Base-by-base conservation (phyloP, 2,888 invertebrate genomes). In the Cryptocephalus primarius region DNA sequence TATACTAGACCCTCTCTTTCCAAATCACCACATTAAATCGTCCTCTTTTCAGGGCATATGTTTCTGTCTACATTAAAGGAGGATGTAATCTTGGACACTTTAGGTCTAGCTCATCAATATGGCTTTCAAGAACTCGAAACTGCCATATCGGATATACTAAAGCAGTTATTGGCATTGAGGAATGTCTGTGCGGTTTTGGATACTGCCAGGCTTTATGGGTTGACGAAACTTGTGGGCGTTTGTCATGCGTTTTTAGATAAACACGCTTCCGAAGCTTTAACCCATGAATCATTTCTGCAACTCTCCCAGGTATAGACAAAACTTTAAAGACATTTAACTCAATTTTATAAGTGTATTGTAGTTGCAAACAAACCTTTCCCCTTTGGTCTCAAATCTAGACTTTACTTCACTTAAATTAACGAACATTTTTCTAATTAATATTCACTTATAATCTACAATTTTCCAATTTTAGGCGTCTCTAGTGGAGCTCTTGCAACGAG, bases 181-280 rank as follows among this genome's bases (percentile, higher is more conserved):
- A 99, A 96, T 71, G 91, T 95, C 0, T 96, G 95, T 70, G 79
- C 88, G n/a, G 89, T 99, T 57, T 83, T 93, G 57, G 95, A 96
- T 66, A 88, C 93, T 1, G 93, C 96, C 10, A 80, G 86, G 70
- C 67, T 84, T 33, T 84, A 83, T 54, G 81, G 82, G 14, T 68
- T 84, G 52, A 76, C 79, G 22, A 78, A 78, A 9, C 64, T 84
- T 43, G 79, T 79, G 59, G 76, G 83, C 66, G 89, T 90, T 47
- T 96, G 96, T 68, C 84, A 88, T 61, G 82, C 83, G 57, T 97
- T 86, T 69, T 83, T 95, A 71, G 97, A 99, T 69, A 80, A 81
- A 54, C 85, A 95, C 70, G 95, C 97, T 0, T 70, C 75, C 0
- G 88, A 90, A 44, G 80, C 97, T 38, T 76, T 99, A 40, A 75